Base-by-base conservation (phyloP, 2,888 invertebrate species). In the Schizotus pectinicornis region DNA sequence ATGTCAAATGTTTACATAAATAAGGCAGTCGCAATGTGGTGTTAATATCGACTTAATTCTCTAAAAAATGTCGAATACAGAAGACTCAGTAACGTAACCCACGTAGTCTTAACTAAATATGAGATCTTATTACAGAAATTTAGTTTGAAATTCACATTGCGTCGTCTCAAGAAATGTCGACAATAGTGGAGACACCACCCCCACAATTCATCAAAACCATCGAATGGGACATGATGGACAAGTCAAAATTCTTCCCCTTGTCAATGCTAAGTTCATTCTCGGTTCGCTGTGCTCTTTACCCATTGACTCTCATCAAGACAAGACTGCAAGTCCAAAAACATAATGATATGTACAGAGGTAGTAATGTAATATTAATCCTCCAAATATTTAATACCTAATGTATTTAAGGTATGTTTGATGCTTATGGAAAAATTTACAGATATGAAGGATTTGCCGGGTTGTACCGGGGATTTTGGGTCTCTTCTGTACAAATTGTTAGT, bases 221-320 rank as follows among this genome's bases (percentile, higher is more conserved):
- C 62, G 98, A 98, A 80, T 94, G 97, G 93, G 88, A 95, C 67
- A 98, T 98, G 98, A 93, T 98, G 95, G 93, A 98, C 79, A 96
- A 95, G 74, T 85, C 84, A 42, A 95, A 95, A 76, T 98, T 97
- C 77, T 94, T 94, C 75, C 96, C 97, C 0, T 81, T 98, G 54
- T 95, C 95, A 55, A 91, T 96, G 82, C 80, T 94, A 8, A 96
- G 95, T 74, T 92, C 93, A 42, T 91, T 95, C 68, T 85, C 89
- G 64, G 84, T 86, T 7, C 82, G 89, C 59, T 89, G 89, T 76
- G 84, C 91, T 32, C 85, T 98, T 0, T 98, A 98, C 78, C 98
- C 98, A 0, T 81, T 98, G 61, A 95, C 95, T 1, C 85, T 98
- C 47, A 92, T 98, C 54, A 96, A 97, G 80, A 98, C 98, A 0